phyloP scores from a whole-genome alignment of 2,888 invertebrate species.

The Nephrotoma flavescens region DNA sequence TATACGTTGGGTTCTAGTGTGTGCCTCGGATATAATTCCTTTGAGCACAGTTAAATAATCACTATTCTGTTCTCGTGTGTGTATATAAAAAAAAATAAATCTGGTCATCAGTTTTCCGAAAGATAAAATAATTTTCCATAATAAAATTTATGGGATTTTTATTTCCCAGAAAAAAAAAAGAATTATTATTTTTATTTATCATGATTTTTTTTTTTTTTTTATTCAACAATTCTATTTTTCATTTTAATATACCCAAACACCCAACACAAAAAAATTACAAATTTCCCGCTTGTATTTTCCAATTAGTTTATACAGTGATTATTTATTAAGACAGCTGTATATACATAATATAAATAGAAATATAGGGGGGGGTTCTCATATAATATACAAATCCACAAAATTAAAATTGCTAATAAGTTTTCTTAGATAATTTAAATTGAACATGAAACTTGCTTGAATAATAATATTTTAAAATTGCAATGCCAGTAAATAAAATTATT shows the following conservation, averaged over 20 bases:
- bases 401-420: not conserved
- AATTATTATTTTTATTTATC: not conserved
- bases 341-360: not conserved
- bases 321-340: not conserved
- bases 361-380: not conserved
- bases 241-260: not conserved
- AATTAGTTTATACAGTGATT: not conserved
- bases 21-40: not conserved
- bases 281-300: not conserved
- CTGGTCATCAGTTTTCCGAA: not conserved
- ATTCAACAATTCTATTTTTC: not conserved
- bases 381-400: not conserved
- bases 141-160: not conserved
- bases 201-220: not conserved
- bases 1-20: too few relatives aligned
- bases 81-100: not conserved
- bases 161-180: not conserved
- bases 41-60: not conserved
- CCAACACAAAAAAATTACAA: not conserved
- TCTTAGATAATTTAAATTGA: not conserved
- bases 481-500: not conserved
- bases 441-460: not conserved
- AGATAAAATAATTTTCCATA: not conserved
- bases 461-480: not conserved
- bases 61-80: not conserved